Evolutionary conservation across 2,113 vertebrate genomes (phyloP), one percentile per base, ranked within the genome.

Genomic region (Cathartes aura): DNA sequence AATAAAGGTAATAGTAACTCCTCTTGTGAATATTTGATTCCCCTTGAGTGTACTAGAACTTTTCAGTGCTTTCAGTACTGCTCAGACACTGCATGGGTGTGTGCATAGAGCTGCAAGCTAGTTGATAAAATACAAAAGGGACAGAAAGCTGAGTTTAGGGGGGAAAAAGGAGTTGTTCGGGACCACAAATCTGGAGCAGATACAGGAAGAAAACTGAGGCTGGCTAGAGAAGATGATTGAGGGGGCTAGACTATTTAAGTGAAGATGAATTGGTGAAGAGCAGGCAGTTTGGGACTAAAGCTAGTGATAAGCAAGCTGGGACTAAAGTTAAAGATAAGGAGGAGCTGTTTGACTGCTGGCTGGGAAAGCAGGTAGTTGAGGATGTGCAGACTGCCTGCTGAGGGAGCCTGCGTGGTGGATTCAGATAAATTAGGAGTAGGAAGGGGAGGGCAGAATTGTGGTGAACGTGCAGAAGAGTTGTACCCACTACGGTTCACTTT

Each of bases 131-230:
- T 56, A 24, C 12, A 53, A 66, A 66, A 79, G 21, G 20, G 23
- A 58, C 8, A 66, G 59, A 81, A 84, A 74, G 5, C 22, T 58
- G 3, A 87, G 12, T 40, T 70, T 34, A 47, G 9, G 1, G 5
- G 9, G 5, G 15, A 2, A 52, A n/a, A 73, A 50, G 5, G 14
- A n/a, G 8, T 12, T 5, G 1, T 40, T 87, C 0, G 4, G 55
- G n/a, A 59, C 58, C 8, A 4, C 4, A 40, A 34, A 21, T 32
- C 9, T 72, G 40, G 14, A 89, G 16, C 5, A 70, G 50, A 56
- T 53, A 8, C 0, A 48, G 17, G 13, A 82, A 8, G 27, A 89
- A 84, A 74, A 53, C 6, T 40, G n/a, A 63, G 26, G 7, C 9
- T 71, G 10, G 4, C 42, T 73, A 38, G 18, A 84, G 36, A 73